Evolutionary conservation across 2,113 vertebrate genomes (phyloP), one percentile per base, ranked within the genome.

Genomic region (Brienomyrus brachyistius): DNA sequence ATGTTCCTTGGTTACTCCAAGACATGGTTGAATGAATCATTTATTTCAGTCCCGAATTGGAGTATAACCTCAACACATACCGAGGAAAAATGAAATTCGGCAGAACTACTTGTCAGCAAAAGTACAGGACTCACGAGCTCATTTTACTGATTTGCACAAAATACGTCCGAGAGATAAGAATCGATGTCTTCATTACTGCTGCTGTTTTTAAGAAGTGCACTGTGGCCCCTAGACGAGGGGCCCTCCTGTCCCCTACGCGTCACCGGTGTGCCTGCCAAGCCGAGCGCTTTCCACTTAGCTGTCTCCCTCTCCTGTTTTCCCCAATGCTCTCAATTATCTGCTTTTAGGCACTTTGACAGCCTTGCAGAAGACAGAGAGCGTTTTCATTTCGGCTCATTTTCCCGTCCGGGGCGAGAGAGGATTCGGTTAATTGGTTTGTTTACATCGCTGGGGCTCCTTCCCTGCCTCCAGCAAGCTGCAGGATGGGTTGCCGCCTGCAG

Each of bases 371-470:
- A 74, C 66, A 47, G 88, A 88, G 45, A 31, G 45, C 43, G 45
- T 88, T 88, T 50, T 62, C 62, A 74, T 88, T 66, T 45, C n/a
- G 15, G 88, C 59, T 31, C 19, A 48, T 85, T 48, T 85, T 85
- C 82, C 82, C 15, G 17, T 40, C 74, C 74, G 35, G 15, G 62
- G 74, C 35, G 74, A 17, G 31, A 80, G 31, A 80, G 74, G 74
- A 80, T 80, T 80, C 74, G 35, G 31, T 89, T 89, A 50, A 89
- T 89, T 56, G 70, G 74, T 82, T 83, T 82, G 88, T 80, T 82
- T 89, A 77, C 52, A 50, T 82, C 35, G 88, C 80, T 23, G 27
- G 66, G 31, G 45, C 50, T 54, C 47, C 88, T 21, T 50, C 74
- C 40, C 27, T 82, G 88, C 88, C 70, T 82, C 43, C 9, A 62